phyloP scores from a whole-genome alignment of 1,140 invertebrate genomes.

The Drosophila melanica region DNA sequence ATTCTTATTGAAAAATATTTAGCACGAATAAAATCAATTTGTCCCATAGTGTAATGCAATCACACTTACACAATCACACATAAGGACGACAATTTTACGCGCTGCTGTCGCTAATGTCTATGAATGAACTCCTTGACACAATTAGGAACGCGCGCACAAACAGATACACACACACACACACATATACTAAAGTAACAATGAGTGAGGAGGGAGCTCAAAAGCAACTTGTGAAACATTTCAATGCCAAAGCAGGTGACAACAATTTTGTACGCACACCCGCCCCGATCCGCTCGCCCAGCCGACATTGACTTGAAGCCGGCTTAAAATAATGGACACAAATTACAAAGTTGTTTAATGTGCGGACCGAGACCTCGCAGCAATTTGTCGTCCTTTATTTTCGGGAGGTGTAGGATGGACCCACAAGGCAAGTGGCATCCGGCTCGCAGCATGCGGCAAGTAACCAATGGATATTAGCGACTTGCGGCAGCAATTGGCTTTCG shows the following conservation, averaged over 20 bases:
- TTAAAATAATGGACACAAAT: slow-evolving; percentile 79
- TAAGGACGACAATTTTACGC: slow-evolving; percentile 41
- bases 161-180: slow-evolving; percentile 3
- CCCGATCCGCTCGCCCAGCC: not conserved
- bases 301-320: slow-evolving; percentile 52
- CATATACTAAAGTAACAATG: not conserved
- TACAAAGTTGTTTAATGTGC: slow-evolving; percentile 79
- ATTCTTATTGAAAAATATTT: not conserved
- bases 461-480: slow-evolving; percentile 15
- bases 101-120: slow-evolving; percentile 67
- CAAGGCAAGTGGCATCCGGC: not conserved
- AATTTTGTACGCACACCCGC: slow-evolving; percentile 5
- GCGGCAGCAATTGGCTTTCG: slow-evolving; percentile 50
- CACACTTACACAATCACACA: slow-evolving; percentile 10
- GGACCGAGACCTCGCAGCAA: slow-evolving; percentile 65
- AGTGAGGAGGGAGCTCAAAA: slow-evolving; percentile 4
- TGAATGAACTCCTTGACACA: slow-evolving; percentile 80
- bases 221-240: slow-evolving; percentile 40
- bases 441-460: slow-evolving; percentile 10
- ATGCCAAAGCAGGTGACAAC: slow-evolving; percentile 47
- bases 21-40: not conserved
- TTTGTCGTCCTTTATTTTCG: slow-evolving; percentile 70
- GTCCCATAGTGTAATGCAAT: slow-evolving; percentile 2
- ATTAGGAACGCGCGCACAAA: slow-evolving; percentile 48
- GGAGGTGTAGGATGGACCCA: not conserved